Percentiles rank a stretch among this genome's conserved stretches.
phyloP scores from a whole-genome alignment of 35 echinoderm and acorn worm species.

The Heliocidaris erythrogramma region DNA sequence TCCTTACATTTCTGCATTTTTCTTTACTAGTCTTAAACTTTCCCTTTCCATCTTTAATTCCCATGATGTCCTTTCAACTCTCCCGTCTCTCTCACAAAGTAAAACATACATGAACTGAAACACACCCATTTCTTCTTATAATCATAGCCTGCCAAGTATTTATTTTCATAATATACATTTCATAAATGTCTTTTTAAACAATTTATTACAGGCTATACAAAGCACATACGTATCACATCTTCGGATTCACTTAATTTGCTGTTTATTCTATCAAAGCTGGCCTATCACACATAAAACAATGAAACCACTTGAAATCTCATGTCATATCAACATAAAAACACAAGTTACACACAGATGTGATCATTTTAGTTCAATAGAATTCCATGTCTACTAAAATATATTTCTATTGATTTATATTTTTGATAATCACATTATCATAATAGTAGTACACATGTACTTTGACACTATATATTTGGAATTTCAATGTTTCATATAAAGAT shows the following conservation, averaged over 20 bases:
- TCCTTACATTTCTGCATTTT: no score
- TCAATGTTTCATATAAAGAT: not conserved
- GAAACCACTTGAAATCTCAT: not conserved
- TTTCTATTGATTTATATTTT: not conserved
- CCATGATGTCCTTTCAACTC: not conserved
- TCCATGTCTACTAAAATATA: constrained; percentile 24
- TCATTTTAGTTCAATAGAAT: not conserved
- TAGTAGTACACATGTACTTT: not conserved
- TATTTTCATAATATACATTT: constrained; percentile 41
- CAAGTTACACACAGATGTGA: not conserved
- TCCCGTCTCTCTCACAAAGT: not conserved
- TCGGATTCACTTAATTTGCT: not conserved
- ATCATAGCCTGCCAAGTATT: constrained; percentile 22
- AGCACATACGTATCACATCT: not conserved
- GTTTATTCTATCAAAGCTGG: not conserved
- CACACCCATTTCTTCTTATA: not conserved
- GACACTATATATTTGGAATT: not conserved
- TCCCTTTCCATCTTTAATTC: not conserved
- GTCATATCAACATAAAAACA: not conserved
- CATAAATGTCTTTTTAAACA: constrained; percentile 4
- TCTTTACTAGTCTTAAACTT: no score
- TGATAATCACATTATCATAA: constrained; percentile 35
- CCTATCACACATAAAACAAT: not conserved
- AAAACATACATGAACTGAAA: not conserved
- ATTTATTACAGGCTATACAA: constrained; percentile 27